Evolutionary conservation across 2,797 vertebrate species (phyloP).

Genomic region (Rhinella marina): DNA sequence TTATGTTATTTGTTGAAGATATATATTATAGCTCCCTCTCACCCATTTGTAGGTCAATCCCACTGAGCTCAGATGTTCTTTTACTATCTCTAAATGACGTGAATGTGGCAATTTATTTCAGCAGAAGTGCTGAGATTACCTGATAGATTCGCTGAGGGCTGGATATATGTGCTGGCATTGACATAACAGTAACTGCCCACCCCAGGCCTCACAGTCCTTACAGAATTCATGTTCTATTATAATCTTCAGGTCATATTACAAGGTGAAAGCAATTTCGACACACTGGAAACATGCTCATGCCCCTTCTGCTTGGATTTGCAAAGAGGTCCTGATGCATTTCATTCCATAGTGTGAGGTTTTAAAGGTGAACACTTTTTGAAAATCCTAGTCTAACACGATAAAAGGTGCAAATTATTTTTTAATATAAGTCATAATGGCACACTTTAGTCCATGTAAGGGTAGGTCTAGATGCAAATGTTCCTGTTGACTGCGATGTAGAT

Average conservation of each 20-base stretch:
- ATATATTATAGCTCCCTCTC: background rate
- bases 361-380: no score
- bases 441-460: no score
- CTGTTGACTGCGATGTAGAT: no score
- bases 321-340: background rate
- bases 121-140: background rate
- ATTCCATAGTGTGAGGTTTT: background rate
- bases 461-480: no score
- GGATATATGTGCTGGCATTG: background rate
- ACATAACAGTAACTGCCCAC: background rate
- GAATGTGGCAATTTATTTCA: background rate
- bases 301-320: background rate
- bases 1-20: background rate
- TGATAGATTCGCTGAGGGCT: background rate
- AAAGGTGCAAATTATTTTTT: no score
- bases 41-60: constrained; percentile 1
- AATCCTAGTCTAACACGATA: no score
- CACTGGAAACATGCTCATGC: background rate
- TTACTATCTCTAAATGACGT: background rate
- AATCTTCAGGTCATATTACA: background rate
- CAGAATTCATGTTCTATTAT: background rate
- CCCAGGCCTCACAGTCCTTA: background rate
- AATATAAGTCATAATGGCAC: no score
- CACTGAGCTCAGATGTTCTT: constrained; percentile 23
- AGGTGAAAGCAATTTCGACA: background rate